Percentiles rank a stretch among this genome's conserved stretches.
These are phyloP conservation scores for Dexiosoma caninum DNA, from an alignment of 2,888 invertebrate genomes.

Conservation along the genomic window DNA sequence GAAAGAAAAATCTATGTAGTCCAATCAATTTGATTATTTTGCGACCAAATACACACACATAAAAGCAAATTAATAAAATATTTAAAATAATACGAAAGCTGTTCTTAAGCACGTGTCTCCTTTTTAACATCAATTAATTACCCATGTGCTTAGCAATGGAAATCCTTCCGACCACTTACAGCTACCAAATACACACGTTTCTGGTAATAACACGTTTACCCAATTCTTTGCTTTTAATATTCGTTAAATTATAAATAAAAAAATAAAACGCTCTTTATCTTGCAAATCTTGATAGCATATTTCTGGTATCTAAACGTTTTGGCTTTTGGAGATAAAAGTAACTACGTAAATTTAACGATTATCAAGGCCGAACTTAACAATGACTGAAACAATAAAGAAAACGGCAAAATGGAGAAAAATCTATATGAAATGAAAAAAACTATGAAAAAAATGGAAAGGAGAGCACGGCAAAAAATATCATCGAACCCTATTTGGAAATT, in stretches of 20 bases:
- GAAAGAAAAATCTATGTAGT: background rate
- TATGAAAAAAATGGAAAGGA: background rate
- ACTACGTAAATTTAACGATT: slow-evolving; percentile 44
- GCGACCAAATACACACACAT: slow-evolving; percentile 36
- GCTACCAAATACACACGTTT: background rate
- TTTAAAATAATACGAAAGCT: slow-evolving; percentile 53
- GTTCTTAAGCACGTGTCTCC: slow-evolving; percentile 55
- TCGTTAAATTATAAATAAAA: too few relatives aligned
- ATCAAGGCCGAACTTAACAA: slow-evolving; percentile 50
- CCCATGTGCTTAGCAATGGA: background rate
- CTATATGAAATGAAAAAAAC: too few relatives aligned
- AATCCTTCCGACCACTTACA: background rate
- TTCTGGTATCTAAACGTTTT: slow-evolving; percentile 10
- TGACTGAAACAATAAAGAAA: slow-evolving; percentile 1
- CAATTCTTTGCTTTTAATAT: too few relatives aligned
- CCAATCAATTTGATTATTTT: slow-evolving; percentile 42
- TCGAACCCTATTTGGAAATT: slow-evolving; percentile 14
- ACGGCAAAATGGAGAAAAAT: background rate
- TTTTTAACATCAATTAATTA: slow-evolving; percentile 56
- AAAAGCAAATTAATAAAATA: slow-evolving; percentile 58
- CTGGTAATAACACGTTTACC: too few relatives aligned
- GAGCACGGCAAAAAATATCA: background rate
- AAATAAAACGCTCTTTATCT: too few relatives aligned
- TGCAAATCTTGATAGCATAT: background rate
- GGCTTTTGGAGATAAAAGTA: slow-evolving; percentile 34